Evolutionary conservation across 2,113 vertebrate species (phyloP), one percentile per base, ranked within the genome.

Genomic region (Acanthochromis polyacanthus): DNA sequence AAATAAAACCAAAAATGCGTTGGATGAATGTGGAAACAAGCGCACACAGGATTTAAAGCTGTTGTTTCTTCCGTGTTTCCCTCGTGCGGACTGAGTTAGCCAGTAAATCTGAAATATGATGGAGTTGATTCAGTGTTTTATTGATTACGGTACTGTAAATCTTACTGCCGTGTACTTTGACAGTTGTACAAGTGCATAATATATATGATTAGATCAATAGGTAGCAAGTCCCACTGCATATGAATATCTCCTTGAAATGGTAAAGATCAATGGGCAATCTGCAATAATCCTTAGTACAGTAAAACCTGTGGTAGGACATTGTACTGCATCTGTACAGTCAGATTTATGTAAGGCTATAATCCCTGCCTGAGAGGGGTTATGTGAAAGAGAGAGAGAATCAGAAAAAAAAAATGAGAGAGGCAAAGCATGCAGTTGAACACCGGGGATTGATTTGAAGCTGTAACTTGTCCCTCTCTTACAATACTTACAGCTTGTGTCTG

Each of bases 261-360:
- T 71, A 45, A 64, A 66, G 81, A 88, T 81, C 84, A 75, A 88
- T 83, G 64, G 40, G 64, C 80, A 85, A 78, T 86, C 83, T 83
- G 40, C 76, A 75, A 68, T 78, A 80, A 82, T 75, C 66, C 51
- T 66, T 36, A 74, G 68, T 57, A 56, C 57, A 61, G 66, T 80
- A 62, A 82, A 86, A 71, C 46, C 62, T 59, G 23, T 55, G 53
- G 15, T 45, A 58, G 43, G 55, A 62, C 48, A 45, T 14, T 64
- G 62, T 50, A 48, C 25, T 51, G 65, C 64, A 60, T 55, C 58
- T 77, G 56, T 75, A 61, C 72, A 53, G 75, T 57, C 28, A 32
- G 20, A 59, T 81, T 82, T 74, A 90, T 84, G 57, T 57, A 60
- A 69, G 56, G 48, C 69, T 60, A 17, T 81, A 78, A 83, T 82